These are phyloP conservation scores for Trichomalopsis sarcophagae DNA, from an alignment of 1,140 invertebrate species.

Conservation along the genomic window DNA sequence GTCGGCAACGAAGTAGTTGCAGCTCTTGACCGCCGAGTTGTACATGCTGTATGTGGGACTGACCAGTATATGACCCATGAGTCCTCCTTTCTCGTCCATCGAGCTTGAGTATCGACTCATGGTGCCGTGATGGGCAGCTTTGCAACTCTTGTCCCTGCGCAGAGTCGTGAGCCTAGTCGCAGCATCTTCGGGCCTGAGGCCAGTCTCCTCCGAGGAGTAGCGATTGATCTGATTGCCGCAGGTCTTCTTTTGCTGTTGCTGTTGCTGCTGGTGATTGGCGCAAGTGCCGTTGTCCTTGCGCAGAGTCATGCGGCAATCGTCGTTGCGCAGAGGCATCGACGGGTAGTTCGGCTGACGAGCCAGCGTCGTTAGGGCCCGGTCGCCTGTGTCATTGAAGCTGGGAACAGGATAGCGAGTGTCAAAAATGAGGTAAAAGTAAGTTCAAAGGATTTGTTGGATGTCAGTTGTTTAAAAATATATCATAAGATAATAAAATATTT, in stretches of 20 bases:
- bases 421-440: background rate
- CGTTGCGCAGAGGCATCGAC: constrained; percentile 70
- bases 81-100: constrained; percentile 63
- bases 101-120: constrained; percentile 62
- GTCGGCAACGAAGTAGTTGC: constrained; percentile 70
- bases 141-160: constrained; percentile 33
- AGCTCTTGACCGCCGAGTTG: constrained; percentile 66
- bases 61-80: constrained; percentile 56
- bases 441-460: background rate
- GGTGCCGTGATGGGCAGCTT: constrained; percentile 25
- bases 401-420: background rate
- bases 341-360: constrained; percentile 72
- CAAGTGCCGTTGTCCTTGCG: constrained; percentile 59
- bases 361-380: constrained; percentile 70
- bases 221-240: constrained; percentile 24
- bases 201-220: constrained; percentile 33
- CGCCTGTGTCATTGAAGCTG: constrained; percentile 73
- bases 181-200: constrained; percentile 2
- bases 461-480: background rate
- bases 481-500: too few relatives aligned
- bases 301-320: constrained; percentile 67
- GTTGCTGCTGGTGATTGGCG: background rate
- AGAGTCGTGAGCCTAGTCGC: background rate
- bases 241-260: background rate
- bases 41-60: constrained; percentile 73